These are phyloP conservation scores for Halcyon chelicuti DNA, from an alignment of 2,797 vertebrate species.

Conservation along the genomic window DNA sequence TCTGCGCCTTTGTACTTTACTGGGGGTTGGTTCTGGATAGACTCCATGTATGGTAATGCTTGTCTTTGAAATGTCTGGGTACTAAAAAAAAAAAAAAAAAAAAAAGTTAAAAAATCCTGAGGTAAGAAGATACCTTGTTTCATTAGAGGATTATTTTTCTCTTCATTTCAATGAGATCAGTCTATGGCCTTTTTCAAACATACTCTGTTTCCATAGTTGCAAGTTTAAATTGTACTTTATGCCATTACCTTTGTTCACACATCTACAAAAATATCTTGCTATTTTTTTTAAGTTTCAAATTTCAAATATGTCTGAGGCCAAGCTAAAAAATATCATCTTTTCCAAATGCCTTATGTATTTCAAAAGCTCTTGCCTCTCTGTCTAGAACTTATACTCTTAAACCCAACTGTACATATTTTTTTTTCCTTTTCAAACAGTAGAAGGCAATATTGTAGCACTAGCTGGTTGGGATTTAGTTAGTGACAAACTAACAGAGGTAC, in stretches of 20 bases:
- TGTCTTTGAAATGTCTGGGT: neutral
- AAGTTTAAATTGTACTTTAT: neutral
- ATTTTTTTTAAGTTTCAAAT: neutral
- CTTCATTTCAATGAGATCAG: neutral
- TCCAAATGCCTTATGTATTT: neutral
- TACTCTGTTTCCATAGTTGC: neutral
- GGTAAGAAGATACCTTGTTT: neutral
- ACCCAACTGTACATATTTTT: accelerated
- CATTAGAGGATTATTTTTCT: neutral
- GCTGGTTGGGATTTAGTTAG: neutral
- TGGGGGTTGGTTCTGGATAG: neutral
- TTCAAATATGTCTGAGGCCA: neutral
- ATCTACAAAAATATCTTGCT: neutral
- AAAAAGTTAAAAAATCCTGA: neutral
- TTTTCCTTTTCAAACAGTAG: neutral
- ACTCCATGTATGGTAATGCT: accelerated
- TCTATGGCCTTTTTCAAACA: neutral
- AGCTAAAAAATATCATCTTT: neutral
- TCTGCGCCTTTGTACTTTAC: neutral
- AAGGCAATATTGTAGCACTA: neutral
- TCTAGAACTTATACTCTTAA: neutral
- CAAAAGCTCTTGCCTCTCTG: neutral
- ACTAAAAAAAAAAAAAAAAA: neutral
- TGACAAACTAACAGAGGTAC: neutral
- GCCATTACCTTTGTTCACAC: neutral